Evolutionary conservation across 2,797 vertebrate species (phyloP).

Genomic region (Pipistrellus nathusii): DNA sequence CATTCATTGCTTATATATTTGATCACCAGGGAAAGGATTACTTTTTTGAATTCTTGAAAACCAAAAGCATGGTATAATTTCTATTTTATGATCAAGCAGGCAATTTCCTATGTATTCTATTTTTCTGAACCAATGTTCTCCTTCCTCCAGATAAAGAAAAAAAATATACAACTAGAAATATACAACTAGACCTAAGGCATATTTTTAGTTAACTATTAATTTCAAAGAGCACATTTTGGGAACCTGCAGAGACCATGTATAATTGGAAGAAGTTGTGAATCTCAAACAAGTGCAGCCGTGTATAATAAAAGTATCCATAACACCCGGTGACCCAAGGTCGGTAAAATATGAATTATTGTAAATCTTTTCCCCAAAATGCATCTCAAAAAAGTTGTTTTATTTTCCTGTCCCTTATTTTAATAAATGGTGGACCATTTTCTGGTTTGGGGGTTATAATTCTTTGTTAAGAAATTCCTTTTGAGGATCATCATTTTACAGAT

Average conservation of each 20-base stretch:
- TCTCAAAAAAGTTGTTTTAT: neutral
- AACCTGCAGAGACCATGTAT: neutral
- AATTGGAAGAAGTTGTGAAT: neutral
- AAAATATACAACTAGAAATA: no score
- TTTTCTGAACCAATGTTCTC: neutral
- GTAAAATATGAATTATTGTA: neutral
- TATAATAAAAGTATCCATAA: neutral
- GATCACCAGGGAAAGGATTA: neutral
- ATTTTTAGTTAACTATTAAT: slow-evolving; percentile 45
- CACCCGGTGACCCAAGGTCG: neutral
- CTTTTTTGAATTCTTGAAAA: neutral
- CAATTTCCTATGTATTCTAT: neutral
- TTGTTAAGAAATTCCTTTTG: neutral
- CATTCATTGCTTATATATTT: neutral
- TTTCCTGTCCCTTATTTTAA: neutral
- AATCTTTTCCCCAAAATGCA: neutral
- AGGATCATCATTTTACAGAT: neutral
- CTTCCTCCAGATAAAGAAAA: neutral
- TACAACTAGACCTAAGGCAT: neutral
- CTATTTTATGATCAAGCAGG: neutral
- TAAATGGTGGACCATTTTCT: neutral
- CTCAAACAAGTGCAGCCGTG: neutral
- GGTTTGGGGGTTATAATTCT: neutral
- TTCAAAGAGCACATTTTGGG: neutral
- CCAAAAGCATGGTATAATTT: neutral